Conservation (phyloP, 2,888 invertebrate genomes). For the Tridacna crocea region DNA sequence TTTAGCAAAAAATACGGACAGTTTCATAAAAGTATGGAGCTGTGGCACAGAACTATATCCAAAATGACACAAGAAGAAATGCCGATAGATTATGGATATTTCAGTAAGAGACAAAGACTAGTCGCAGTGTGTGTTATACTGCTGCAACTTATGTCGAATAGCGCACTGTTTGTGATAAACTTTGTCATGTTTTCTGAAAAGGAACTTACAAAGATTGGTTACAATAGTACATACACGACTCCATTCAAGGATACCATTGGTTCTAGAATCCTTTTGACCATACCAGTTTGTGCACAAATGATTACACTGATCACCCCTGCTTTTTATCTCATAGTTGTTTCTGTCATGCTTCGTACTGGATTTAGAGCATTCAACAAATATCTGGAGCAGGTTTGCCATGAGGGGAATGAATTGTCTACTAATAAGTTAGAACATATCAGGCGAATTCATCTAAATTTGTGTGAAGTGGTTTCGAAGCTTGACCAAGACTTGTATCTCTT, state of each 20-base stretch:
- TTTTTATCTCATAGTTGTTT: slow-evolving; percentile 7
- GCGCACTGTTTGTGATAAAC: background rate
- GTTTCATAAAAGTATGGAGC: background rate
- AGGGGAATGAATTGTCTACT: background rate
- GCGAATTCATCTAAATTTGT: background rate
- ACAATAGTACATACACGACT: background rate
- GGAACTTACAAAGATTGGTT: background rate
- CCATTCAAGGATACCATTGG: background rate
- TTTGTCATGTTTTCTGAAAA: background rate
- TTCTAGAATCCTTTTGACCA: background rate
- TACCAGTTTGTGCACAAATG: slow-evolving; percentile 11
- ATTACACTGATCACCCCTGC: background rate
- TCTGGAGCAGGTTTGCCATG: background rate
- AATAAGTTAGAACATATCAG: background rate
- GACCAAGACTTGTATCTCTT: slow-evolving; percentile 4
- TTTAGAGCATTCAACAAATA: slow-evolving; percentile 2
- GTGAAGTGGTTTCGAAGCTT: slow-evolving; percentile 2
- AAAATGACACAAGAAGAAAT: background rate
- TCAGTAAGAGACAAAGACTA: background rate
- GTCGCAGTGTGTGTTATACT: background rate
- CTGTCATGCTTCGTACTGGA: slow-evolving; percentile 15
- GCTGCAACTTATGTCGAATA: background rate
- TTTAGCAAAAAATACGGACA: slow-evolving; percentile 10
- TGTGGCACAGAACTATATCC: background rate
- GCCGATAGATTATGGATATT: background rate